Evolutionary conservation across 2,797 vertebrate species (phyloP), one percentile per base, ranked within the genome.

Genomic region (Lophius americanus): DNA sequence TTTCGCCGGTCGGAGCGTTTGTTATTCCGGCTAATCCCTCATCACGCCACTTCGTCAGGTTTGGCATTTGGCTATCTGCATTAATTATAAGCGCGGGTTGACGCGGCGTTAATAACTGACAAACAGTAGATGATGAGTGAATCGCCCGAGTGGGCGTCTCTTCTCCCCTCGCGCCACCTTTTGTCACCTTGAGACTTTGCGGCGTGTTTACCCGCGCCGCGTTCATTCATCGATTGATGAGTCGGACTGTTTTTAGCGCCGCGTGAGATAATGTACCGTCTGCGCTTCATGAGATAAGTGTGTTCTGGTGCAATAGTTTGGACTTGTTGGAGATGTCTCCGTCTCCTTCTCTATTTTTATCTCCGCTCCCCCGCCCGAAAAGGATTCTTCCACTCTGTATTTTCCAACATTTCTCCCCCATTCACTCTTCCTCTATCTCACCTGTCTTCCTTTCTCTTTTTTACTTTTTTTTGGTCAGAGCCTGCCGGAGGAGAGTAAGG

Each of bases 11-110:
- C 76, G 54, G 76, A 86, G 65, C 56, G 64, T 81, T 85, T 89
- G 85, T 90, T 90, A 89, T 91, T 90, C 70, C 70, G 48, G 79
- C 82, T 90, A 90, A 92, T 91, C 90, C 90, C 84, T 78, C 86
- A 86, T 86, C 83, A 67, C 35, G 7, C 58, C 64, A 66, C 87
- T 87, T 90, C 88, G 90, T 91, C 90, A 87, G 87, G 82, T 82
- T 83, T 92, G 89, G 84, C 88, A 91, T 91, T 93, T 91, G 78
- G 73, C 86, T 83, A 86, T 88, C 87, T 64, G 85, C 85, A 82
- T 92, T 92, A 91, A 92, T 92, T 91, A 92, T 83, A 70, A 70
- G 61, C 81, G 76, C n/a, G 35, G 78, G 82, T 56, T 86, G 80
- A 79, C 74, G 51, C 63, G 0, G 57, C 51, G 69, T 84, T 88